These are phyloP conservation scores for Zaprionus ghesquierei DNA, from an alignment of 1,140 invertebrate genomes.

Conservation along the genomic window DNA sequence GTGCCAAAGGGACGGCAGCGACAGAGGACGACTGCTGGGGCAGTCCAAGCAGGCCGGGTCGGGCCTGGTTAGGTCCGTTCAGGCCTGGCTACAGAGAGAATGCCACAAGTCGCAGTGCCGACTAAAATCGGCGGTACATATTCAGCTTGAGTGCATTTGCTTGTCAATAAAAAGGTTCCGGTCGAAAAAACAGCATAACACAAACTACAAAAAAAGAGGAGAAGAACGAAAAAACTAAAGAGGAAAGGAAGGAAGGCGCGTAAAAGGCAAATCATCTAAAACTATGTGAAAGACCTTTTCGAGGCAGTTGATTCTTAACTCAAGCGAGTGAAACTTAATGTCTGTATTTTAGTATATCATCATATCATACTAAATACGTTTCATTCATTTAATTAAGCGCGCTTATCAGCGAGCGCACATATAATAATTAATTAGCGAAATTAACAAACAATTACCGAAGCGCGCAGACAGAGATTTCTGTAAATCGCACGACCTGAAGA, in stretches of 20 bases:
- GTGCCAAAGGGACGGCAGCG: conserved; percentile 51
- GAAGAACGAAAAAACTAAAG: conserved; percentile 4
- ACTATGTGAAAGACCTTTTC: conserved; percentile 20
- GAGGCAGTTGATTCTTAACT: background rate
- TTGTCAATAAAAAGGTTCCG: conserved; percentile 79
- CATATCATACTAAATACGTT: conserved; percentile 4
- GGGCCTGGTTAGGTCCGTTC: background rate
- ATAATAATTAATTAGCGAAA: conserved; percentile 80
- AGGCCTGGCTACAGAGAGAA: conserved; percentile 13
- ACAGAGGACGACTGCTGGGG: background rate
- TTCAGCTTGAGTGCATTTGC: conserved; percentile 77
- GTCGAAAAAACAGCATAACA: conserved; percentile 40
- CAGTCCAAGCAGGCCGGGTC: background rate
- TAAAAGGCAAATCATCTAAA: conserved; percentile 42
- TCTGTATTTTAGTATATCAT: background rate
- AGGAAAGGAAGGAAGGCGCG: conserved; percentile 2
- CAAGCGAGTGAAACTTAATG: background rate
- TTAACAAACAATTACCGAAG: conserved; percentile 74
- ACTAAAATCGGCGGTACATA: conserved; percentile 63
- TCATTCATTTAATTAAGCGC: conserved; percentile 49
- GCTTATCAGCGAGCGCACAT: conserved; percentile 49
- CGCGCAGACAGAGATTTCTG: conserved; percentile 31
- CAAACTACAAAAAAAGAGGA: conserved; percentile 4
- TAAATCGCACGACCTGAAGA: conserved; percentile 53
- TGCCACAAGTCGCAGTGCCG: conserved; percentile 50